Evolutionary conservation across 1,140 invertebrate species (phyloP), one percentile per base, ranked within the genome.

Genomic region (Solenopsis invicta): DNA sequence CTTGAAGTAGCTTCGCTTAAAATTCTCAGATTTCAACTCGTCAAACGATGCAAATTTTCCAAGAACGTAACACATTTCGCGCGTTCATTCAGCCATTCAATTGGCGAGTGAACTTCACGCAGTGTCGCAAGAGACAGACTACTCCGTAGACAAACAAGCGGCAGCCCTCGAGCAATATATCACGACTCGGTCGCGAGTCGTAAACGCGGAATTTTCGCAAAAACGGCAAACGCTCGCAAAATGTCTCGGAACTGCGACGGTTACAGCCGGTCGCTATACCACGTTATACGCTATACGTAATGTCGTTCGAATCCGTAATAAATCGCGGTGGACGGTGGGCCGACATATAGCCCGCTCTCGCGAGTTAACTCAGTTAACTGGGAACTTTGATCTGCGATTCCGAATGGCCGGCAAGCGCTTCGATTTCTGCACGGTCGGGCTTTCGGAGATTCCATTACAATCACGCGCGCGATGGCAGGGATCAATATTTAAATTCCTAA

Each of bases 401-500:
- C 52, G 50, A 90, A 91, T 87, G 21, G 41, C 69, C 21, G 18
- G 75, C 67, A n/a, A 18, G 29, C 66, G 50, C 69, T 87, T 48
- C 45, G 75, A 89, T 91, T 50, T 48, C 52, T 29, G 71, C 64
- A 66, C 62, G 80, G 61, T 77, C 67, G 50, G 34, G 45, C 85
- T 91, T 90, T 91, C 64, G 24, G 56, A 90, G 90, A 92, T 90
- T 90, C 93, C 90, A 93, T 93, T 93, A 93, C 71, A 64, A 78
- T 72, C 76, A 61, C 21, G 21, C 12, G 41, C 41, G 76, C 87
- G 66, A 72, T 85, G 84, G 66, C 85, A 67, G 76, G 86, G 90
- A 93, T 94, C 92, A 93, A 94, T 94, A 94, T 94, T 94, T 93
- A 93, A 94, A 94, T 93, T 89, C 85, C 87, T 89, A 89, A 91